A percentile compares a stretch with the other conserved stretches of the same genome.
phyloP scores from a whole-genome alignment of 1,140 invertebrate genomes.

The Ips typographus region DNA sequence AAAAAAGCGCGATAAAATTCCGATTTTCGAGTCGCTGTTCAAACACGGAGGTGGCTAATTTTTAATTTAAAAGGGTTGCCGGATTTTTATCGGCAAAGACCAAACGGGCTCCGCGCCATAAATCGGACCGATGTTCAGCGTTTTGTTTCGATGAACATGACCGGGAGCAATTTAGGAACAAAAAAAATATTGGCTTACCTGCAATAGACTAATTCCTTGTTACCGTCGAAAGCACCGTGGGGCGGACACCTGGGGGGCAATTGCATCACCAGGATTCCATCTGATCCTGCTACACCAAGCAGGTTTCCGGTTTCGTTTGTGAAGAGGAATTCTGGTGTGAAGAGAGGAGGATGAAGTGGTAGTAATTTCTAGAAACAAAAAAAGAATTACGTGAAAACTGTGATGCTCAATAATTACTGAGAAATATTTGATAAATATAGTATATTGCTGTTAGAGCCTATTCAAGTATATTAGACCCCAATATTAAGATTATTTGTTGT shows the following conservation, averaged over 20 bases:
- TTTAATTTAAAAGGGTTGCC: conserved; percentile 30
- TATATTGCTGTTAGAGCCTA: too few relatives aligned
- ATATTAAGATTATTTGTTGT: too few relatives aligned
- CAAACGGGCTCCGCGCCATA: conserved; percentile 11
- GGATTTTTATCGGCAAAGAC: conserved; percentile 31
- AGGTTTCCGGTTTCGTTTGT: conserved; percentile 46
- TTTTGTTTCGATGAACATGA: too few relatives aligned
- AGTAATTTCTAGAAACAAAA: conserved; percentile 47
- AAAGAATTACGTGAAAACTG: neutral
- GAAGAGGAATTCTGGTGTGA: conserved; percentile 44
- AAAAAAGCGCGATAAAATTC: conserved; percentile 36
- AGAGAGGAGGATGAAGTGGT: conserved; percentile 44
- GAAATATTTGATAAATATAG: too few relatives aligned
- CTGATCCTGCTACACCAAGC: conserved; percentile 43
- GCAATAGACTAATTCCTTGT: conserved; percentile 50
- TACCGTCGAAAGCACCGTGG: conserved; percentile 47
- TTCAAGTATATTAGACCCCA: too few relatives aligned
- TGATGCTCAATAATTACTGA: too few relatives aligned
- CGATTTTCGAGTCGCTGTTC: conserved; percentile 33
- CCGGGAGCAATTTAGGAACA: too few relatives aligned
- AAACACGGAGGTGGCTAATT: conserved; percentile 28
- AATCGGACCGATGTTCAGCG: neutral
- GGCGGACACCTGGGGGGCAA: conserved; percentile 46
- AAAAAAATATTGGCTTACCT: conserved; percentile 35
- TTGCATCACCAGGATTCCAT: conserved; percentile 47